phyloP scores from a whole-genome alignment of 1,140 invertebrate genomes.

The Bombus polaris region DNA sequence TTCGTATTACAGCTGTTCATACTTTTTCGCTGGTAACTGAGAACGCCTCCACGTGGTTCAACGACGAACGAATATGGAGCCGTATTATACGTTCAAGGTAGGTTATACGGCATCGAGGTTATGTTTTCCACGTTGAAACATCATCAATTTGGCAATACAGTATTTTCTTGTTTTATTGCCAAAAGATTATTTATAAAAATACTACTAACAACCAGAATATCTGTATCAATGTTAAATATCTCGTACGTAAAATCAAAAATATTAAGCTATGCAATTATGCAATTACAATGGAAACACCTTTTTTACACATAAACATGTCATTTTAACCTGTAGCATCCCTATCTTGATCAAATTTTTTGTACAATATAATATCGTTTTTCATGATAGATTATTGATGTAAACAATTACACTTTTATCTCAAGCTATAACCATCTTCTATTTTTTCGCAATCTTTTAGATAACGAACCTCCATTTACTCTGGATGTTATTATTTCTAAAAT shows the following conservation, averaged over 20 bases:
- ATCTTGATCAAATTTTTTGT: not conserved
- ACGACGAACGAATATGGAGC: slow-evolving; percentile 31
- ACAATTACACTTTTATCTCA: not conserved
- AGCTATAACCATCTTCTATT: not conserved
- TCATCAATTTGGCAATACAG: not conserved
- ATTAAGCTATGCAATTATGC: not conserved
- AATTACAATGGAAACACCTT: not conserved
- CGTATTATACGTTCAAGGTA: slow-evolving; percentile 31
- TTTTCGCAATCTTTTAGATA: not conserved
- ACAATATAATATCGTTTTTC: not conserved
- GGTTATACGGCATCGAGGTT: slow-evolving; percentile 52
- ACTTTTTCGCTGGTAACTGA: not conserved
- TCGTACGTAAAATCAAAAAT: not conserved
- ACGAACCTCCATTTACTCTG: not conserved
- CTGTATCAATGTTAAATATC: not conserved
- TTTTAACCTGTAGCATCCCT: not conserved
- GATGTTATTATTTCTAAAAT: not conserved
- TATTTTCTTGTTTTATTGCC: not conserved
- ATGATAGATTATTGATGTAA: not conserved
- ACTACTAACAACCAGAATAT: not conserved
- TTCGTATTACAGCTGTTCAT: not conserved
- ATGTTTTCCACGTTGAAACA: slow-evolving; percentile 6
- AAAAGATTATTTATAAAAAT: slow-evolving; percentile 8
- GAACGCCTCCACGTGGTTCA: slow-evolving; percentile 26
- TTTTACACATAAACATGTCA: not conserved